phyloP scores from a whole-genome alignment of 2,797 vertebrate species.

The Antrozous pallidus region DNA sequence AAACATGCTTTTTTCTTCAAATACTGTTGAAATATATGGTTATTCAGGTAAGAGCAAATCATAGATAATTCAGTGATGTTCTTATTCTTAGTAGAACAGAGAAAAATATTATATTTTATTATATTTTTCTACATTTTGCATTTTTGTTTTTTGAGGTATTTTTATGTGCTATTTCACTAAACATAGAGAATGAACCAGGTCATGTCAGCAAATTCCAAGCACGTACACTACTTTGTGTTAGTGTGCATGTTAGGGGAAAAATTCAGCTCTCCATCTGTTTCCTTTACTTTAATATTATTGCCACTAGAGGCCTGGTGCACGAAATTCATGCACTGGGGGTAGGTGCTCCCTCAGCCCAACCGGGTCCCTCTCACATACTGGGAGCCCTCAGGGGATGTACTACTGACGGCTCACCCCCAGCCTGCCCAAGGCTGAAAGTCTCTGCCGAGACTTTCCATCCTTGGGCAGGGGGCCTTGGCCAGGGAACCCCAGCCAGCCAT shows the following conservation, averaged over 20 bases:
- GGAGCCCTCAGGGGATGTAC: too few relatives aligned
- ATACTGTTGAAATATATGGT: constrained; percentile 96
- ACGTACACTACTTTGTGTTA: not conserved
- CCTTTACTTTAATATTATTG: not conserved
- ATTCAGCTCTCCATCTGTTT: not conserved
- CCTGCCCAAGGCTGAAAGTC: too few relatives aligned
- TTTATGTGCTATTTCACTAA: constrained; percentile 21
- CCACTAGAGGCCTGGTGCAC: too few relatives aligned
- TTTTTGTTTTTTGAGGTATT: not conserved
- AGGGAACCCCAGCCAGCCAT: too few relatives aligned
- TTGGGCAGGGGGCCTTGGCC: too few relatives aligned
- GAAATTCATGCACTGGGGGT: too few relatives aligned
- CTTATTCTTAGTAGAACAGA: not conserved
- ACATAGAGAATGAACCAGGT: not conserved
- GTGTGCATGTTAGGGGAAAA: not conserved
- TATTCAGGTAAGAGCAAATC: constrained; percentile 88
- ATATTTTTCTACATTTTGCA: not conserved
- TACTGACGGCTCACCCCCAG: too few relatives aligned
- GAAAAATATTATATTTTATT: not conserved
- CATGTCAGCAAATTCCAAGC: not conserved
- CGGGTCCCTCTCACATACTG: too few relatives aligned
- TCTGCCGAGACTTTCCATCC: too few relatives aligned
- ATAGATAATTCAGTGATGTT: not conserved
- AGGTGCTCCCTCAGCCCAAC: too few relatives aligned
- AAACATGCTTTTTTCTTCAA: constrained; percentile 96